Percentiles rank a stretch among this genome's conserved stretches.
Evolutionary conservation across 2,888 invertebrate species (phyloP).

Genomic region (Hesperia comma): DNA sequence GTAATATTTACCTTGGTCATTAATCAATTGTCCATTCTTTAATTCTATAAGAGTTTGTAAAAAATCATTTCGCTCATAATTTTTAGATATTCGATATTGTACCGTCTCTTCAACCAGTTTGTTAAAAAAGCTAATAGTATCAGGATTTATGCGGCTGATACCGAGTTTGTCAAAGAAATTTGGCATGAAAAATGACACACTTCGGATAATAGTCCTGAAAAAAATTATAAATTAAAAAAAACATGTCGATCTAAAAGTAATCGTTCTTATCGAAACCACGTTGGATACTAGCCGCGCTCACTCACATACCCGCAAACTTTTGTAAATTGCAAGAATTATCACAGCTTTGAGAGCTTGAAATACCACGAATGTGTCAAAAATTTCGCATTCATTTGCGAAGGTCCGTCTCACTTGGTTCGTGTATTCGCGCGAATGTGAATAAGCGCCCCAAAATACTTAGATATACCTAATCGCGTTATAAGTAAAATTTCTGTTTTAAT

Average conservation of each 20-base stretch:
- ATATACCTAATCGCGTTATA: too few species aligned
- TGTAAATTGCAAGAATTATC: too few species aligned
- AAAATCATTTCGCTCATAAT: conserved; percentile 77
- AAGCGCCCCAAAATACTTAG: too few species aligned
- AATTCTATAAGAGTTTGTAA: conserved; percentile 81
- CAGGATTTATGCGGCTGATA: conserved; percentile 61
- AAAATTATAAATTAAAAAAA: not conserved
- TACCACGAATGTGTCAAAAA: too few species aligned
- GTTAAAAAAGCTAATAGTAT: conserved; percentile 69
- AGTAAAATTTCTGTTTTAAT: too few species aligned
- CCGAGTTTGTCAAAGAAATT: conserved; percentile 66
- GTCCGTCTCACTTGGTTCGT: too few species aligned
- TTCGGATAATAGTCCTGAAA: conserved; percentile 70
- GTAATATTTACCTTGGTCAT: conserved; percentile 53
- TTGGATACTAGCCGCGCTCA: too few species aligned
- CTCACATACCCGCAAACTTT: too few species aligned
- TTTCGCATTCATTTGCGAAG: too few species aligned
- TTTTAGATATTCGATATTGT: conserved; percentile 61
- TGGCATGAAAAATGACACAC: conserved; percentile 72
- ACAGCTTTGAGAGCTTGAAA: too few species aligned
- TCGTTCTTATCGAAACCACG: not conserved
- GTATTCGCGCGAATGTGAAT: too few species aligned
- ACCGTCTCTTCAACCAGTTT: conserved; percentile 70
- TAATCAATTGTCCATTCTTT: conserved; percentile 61
- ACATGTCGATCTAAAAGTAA: not conserved